These are phyloP conservation scores for Stenchaetothrips biformis DNA, from an alignment of 2,888 invertebrate species.

Conservation along the genomic window DNA sequence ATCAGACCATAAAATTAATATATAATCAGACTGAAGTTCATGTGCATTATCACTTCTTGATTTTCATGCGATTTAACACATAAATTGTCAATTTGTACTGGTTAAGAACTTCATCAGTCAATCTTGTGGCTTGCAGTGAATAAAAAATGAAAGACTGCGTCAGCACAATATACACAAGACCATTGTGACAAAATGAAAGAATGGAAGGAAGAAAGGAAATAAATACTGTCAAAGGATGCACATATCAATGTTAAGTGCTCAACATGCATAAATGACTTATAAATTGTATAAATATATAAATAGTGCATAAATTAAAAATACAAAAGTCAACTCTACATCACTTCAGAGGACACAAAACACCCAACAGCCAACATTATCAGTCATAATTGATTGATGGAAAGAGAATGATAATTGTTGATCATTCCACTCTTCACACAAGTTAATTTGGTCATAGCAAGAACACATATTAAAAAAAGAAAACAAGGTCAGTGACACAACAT, in stretches of 20 bases:
- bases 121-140: neutral
- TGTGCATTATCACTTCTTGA: too few species aligned
- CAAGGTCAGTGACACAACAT: neutral
- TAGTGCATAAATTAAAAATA: conserved; percentile 13
- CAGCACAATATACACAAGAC: too few species aligned
- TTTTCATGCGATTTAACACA: neutral
- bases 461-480: neutral
- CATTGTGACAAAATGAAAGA: too few species aligned
- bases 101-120: neutral
- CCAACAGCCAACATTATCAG: neutral
- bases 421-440: neutral
- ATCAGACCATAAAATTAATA: neutral
- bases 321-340: neutral
- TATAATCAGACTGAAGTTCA: too few species aligned
- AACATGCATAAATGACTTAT: conserved; percentile 5
- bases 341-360: neutral
- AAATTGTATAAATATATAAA: conserved; percentile 5
- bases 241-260: neutral
- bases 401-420: neutral
- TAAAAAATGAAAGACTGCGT: too few species aligned
- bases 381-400: neutral
- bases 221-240: conserved; percentile 2
- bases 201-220: neutral
- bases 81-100: neutral
- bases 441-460: conserved; percentile 8